Evolutionary conservation across 2,797 vertebrate genomes (phyloP), one percentile per base, ranked within the genome.

Genomic region (Malacoraja senta): DNA sequence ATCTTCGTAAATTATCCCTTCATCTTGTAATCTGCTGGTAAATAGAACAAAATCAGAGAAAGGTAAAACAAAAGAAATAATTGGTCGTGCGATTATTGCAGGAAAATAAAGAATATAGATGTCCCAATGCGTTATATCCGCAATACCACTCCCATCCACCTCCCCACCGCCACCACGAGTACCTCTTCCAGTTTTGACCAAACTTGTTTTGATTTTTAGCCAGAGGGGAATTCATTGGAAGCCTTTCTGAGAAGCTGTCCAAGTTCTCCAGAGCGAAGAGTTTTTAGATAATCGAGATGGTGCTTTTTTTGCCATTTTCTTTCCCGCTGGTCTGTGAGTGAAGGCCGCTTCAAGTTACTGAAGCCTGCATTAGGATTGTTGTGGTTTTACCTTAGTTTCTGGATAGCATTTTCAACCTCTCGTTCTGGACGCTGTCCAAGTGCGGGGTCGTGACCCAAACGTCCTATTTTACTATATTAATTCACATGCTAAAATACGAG

Each of bases 171-270:
- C 71, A 74, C 71, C 4, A 24, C 71, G 71, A 74, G 17, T 68
- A 68, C 3, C 65, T 35, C 95, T 95, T 95, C 94, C 95, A 96
- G 94, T 96, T 96, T 94, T 96, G 94, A 94, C 94, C 96, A 95
- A 96, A 97, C 95, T 97, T 96, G 95, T 96, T 97, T 96, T 96
- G 95, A 96, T 96, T 96, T 94, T 94, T 95, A 95, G 95, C 94
- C 96, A 96, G 96, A 96, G 94, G 95, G 94, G 93, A 96, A 96
- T 95, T 96, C 93, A 95, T 94, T 95, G 94, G 95, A 96, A 96
- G 94, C 93, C 94, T 94, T 96, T 96, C 94, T 94, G 95, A 95
- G 44, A 96, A 96, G 95, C 95, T 95, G 94, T 95, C 93, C 95
- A 96, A 95, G 95, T 96, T 96, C 96, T 94, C 90, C 90, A 92